phyloP scores from a whole-genome alignment of 2,113 vertebrate genomes.

The Suricata suricatta region DNA sequence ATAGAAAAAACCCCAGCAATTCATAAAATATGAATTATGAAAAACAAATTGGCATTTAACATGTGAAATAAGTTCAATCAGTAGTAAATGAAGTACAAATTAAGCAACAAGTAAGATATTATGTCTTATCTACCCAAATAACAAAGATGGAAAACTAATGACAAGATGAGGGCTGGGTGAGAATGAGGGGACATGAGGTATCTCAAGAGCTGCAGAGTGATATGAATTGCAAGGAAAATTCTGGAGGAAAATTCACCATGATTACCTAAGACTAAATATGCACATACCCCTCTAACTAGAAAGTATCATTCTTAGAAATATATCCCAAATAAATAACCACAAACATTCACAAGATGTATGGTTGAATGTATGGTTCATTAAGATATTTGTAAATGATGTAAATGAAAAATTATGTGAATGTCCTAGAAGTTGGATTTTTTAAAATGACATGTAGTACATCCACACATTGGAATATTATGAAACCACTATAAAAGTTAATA shows the following conservation, averaged over 20 bases:
- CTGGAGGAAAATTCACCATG: not conserved
- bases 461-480: not conserved
- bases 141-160: not conserved
- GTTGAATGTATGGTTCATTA: not conserved
- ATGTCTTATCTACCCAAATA: not conserved
- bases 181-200: not conserved
- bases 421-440: not conserved
- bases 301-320: not conserved
- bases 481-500: not conserved
- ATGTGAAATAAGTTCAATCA: not conserved
- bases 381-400: not conserved
- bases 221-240: not conserved
- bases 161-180: not conserved
- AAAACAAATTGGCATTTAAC: not conserved
- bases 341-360: not conserved
- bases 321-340: not conserved
- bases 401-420: not conserved
- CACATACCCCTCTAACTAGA: not conserved
- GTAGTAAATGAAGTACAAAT: slow-evolving; percentile 15
- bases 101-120: not conserved
- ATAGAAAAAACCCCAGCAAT: not conserved
- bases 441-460: not conserved
- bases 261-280: not conserved
- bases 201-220: not conserved
- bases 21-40: not conserved